phyloP scores from a whole-genome alignment of 2,888 invertebrate species.

The Onchidella celtica region DNA sequence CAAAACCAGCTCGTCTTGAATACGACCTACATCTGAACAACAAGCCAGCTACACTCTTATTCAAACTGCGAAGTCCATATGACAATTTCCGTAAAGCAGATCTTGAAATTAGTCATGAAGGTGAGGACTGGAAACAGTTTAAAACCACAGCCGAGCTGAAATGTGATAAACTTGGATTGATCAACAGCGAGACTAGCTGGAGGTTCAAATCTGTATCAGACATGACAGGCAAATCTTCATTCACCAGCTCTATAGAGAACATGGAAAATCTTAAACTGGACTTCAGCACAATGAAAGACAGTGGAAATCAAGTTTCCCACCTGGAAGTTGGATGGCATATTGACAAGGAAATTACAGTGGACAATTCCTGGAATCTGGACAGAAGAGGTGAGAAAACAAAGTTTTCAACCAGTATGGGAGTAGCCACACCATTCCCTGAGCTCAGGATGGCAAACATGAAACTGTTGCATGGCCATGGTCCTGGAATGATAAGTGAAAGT shows the following conservation, averaged over 20 bases:
- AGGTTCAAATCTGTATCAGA: conserved; percentile 36
- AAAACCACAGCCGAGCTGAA: conserved; percentile 37
- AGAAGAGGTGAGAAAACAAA: background rate
- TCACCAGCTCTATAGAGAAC: conserved; percentile 48
- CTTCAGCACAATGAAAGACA: conserved; percentile 33
- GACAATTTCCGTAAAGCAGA: conserved; percentile 43
- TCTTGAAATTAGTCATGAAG: conserved; percentile 46
- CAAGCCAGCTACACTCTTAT: conserved; percentile 20
- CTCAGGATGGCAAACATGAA: conserved; percentile 42
- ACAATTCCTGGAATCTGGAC: conserved; percentile 27
- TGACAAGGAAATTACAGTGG: conserved; percentile 50
- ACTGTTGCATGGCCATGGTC: conserved; percentile 42
- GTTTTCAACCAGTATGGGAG: conserved; percentile 16
- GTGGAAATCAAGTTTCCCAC: conserved; percentile 31
- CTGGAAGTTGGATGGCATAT: conserved; percentile 54
- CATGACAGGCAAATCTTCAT: conserved; percentile 41
- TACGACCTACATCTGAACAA: conserved; percentile 22
- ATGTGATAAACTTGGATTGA: conserved; percentile 21
- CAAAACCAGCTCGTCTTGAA: conserved; percentile 21
- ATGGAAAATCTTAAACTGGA: conserved; percentile 48
- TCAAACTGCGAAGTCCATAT: conserved; percentile 44
- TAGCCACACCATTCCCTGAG: conserved; percentile 50
- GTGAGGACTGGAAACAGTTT: conserved; percentile 40
- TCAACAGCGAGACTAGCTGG: conserved; percentile 42
- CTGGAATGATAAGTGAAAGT: conserved; percentile 38